Base-by-base conservation (phyloP, 1,140 invertebrate genomes). In the Drosophila setifemur region DNA sequence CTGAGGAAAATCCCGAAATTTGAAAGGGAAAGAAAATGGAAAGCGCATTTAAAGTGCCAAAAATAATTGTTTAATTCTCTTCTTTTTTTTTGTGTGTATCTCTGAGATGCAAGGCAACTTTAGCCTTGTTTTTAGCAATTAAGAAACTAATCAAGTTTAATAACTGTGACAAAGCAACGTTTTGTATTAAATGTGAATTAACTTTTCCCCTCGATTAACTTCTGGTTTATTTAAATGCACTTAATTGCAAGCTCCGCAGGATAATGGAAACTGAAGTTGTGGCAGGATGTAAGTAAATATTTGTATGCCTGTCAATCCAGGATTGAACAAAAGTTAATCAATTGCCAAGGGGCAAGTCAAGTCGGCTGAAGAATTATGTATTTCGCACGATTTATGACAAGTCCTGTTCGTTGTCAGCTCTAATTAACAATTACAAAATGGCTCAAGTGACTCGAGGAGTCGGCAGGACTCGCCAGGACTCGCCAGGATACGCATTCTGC, bases 41-140 rank as follows among this genome's bases (percentile, higher is more conserved):
- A 16, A 35, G 40, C 25, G 57, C 40, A 63, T 64, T 64, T 54
- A 39, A 18, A 49, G 75, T 78, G 75, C 75, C 75, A 78, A 78
- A 78, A 64, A 31, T 21, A 21, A 16, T 39, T 52, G 8, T 23
- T n/a, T n/a, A n/a, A n/a, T n/a, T n/a, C n/a, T n/a, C n/a, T n/a
- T n/a, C n/a, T n/a, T n/a, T n/a, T n/a, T n/a, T n/a, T n/a, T n/a
- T n/a, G n/a, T n/a, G n/a, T n/a, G n/a, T n/a, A n/a, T n/a, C n/a
- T n/a, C n/a, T n/a, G n/a, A n/a, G n/a, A n/a, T n/a, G 25, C 14
- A 14, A 31, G 25, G 33, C 48, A 18, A 14, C 23, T 42, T 60
- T 43, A 42, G 31, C 23, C 16, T 6, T 52, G 16, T 19, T 4
- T 31, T 37, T 25, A 25, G 16, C 7, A 1, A 2, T 40, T 26